These are phyloP conservation scores for Chaetophractus vellerosus DNA, from an alignment of 2,797 vertebrate genomes.

Conservation along the genomic window DNA sequence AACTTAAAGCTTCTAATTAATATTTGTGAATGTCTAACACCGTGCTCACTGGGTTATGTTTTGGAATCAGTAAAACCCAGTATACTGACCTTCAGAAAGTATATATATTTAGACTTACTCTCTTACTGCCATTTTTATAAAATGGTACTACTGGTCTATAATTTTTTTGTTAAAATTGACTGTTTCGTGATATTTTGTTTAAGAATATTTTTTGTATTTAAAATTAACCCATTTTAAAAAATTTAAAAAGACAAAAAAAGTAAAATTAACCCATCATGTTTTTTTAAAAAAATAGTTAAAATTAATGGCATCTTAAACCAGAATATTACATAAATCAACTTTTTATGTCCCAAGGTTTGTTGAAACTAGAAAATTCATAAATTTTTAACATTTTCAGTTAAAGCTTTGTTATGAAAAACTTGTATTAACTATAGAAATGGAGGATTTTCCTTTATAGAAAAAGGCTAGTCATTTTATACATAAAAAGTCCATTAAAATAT, in stretches of 20 bases:
- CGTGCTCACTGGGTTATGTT: not conserved
- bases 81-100: conserved; percentile 37
- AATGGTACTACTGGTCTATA: conserved; percentile 35
- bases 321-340: conserved; percentile 9
- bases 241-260: too few species aligned
- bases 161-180: conserved; percentile 41
- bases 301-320: conserved; percentile 34
- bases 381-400: conserved; percentile 47
- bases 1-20: not conserved
- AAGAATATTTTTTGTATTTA: conserved; percentile 24
- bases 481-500: not conserved
- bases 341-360: conserved; percentile 30
- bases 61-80: not conserved
- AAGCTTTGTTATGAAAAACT: conserved; percentile 28
- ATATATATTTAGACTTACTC: not conserved
- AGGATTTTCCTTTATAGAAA: not conserved
- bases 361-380: conserved; percentile 63
- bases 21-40: conserved; percentile 1
- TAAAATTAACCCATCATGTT: not conserved
- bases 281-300: conserved; percentile 52
- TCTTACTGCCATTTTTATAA: conserved; percentile 46
- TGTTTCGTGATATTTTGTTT: conserved; percentile 38
- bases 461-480: not conserved
- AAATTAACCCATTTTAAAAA: not conserved
- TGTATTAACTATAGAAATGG: not conserved